These are phyloP conservation scores for Heteronetta atricapilla DNA, from an alignment of 2,113 vertebrate genomes.

Conservation along the genomic window DNA sequence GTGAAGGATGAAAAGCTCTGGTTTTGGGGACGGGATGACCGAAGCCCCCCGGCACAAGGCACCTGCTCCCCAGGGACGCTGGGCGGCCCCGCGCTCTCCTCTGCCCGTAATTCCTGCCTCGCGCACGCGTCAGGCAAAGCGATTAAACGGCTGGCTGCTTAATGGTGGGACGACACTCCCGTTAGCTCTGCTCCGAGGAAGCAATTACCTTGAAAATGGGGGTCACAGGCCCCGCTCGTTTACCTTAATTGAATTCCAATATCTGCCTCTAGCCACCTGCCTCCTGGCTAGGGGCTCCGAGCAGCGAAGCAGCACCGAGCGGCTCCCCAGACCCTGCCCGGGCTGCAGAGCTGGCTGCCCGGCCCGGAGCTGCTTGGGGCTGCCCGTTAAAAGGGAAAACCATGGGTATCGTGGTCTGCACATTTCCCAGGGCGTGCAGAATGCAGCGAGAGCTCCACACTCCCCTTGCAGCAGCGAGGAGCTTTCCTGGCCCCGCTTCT, in stretches of 20 bases:
- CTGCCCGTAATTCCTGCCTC: not conserved
- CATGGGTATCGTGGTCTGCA: not conserved
- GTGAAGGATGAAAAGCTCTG: too few relatives aligned
- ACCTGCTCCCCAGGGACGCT: too few relatives aligned
- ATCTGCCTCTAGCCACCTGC: conserved; percentile 80
- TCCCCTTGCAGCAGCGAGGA: not conserved
- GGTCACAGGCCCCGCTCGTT: conserved; percentile 82
- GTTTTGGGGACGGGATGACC: too few relatives aligned
- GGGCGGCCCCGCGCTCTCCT: not conserved
- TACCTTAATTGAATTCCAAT: conserved; percentile 87
- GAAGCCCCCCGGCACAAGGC: too few relatives aligned
- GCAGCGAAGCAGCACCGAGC: conserved; percentile 67
- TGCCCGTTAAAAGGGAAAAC: not conserved
- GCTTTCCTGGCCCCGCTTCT: not conserved
- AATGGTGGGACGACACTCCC: conserved; percentile 71
- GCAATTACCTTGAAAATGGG: conserved; percentile 87
- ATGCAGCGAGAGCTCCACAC: not conserved
- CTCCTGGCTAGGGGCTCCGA: conserved; percentile 67
- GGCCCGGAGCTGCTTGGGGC: fast-evolving
- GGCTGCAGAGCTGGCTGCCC: not conserved
- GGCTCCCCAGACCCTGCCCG: not conserved
- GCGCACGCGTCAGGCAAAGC: conserved; percentile 45
- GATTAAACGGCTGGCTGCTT: conserved; percentile 71
- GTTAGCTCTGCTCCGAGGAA: conserved; percentile 76
- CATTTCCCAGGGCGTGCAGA: not conserved